phyloP scores from a whole-genome alignment of 2,797 vertebrate species.

The Diplodus puntazzo region DNA sequence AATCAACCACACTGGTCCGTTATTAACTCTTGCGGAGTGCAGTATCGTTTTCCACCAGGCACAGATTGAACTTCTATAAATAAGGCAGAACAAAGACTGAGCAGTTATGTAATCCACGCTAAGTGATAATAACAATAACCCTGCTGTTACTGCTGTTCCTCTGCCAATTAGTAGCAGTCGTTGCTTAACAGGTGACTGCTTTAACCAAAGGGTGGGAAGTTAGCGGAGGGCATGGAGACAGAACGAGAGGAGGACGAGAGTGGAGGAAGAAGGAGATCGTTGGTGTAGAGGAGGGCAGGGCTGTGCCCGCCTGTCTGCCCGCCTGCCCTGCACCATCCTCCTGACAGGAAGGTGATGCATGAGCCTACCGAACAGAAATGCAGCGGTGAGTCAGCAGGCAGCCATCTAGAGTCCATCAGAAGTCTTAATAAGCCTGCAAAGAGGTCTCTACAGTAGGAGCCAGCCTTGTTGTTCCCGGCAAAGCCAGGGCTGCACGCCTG shows the following conservation, averaged over 20 bases:
- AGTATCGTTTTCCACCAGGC: slow-evolving; percentile 36
- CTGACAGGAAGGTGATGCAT: slow-evolving; percentile 78
- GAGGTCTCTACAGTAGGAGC: slow-evolving; percentile 53
- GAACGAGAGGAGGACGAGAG: slow-evolving; percentile 10
- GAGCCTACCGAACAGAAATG: slow-evolving; percentile 66
- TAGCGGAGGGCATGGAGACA: not conserved
- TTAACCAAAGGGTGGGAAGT: not conserved
- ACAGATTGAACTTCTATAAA: slow-evolving; percentile 57
- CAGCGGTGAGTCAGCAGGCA: slow-evolving; percentile 81
- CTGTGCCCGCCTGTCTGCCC: slow-evolving; percentile 48
- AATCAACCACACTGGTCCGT: not conserved
- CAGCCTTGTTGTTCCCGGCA: slow-evolving; percentile 54
- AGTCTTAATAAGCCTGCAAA: slow-evolving; percentile 67
- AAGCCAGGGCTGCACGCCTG: slow-evolving; percentile 30
- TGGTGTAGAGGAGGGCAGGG: slow-evolving; percentile 36
- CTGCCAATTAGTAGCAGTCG: slow-evolving; percentile 11
- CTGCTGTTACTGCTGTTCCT: slow-evolving; percentile 11
- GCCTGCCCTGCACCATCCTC: slow-evolving; percentile 68
- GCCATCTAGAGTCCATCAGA: slow-evolving; percentile 74
- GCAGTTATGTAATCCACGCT: slow-evolving; percentile 55
- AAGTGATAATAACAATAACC: slow-evolving; percentile 46
- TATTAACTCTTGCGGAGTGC: slow-evolving; percentile 33
- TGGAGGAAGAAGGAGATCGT: slow-evolving; percentile 3
- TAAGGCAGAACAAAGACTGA: slow-evolving; percentile 58
- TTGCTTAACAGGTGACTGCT: slow-evolving; percentile 20